Evolutionary conservation across 2,888 invertebrate genomes (phyloP), one percentile per base, ranked within the genome.

Genomic region (Octodonta nipae): DNA sequence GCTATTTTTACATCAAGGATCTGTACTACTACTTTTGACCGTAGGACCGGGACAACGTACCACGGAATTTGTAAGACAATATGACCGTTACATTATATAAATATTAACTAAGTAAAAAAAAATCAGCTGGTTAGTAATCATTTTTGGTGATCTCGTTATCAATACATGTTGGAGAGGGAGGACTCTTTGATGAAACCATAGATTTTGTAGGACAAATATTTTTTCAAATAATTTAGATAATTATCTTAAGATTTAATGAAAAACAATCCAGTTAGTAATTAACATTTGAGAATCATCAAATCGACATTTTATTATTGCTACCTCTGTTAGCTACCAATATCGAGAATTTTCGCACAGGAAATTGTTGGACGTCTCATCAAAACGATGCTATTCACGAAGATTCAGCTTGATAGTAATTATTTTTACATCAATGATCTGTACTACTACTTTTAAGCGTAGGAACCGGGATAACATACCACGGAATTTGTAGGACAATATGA

Each of bases 31-130:
- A 32, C 26, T 35, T 32, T 13, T 24, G 32, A 32, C 28, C 28
- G 24, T 35, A 35, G 28, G 35, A 35, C 35, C 28, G 28, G 28
- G n/a, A 32, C 15, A 35, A 32, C 28, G 25, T 28, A 35, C 26
- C 22, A 28, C 29, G 17, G 12, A 29, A 28, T 35, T 28, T 32
- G 35, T 35, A 32, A 28, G 32, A 35, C 27, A 32, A 35, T 35
- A 13, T 27, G 24, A 13, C 15, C 10, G 22, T 32, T 32, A 17
- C 26, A 35, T 35, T 28, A 35, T 28, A 31, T 31, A 12, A 26
- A 26, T 26, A 32, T 32, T 32, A n/a, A 32, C 26, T 15, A 32
- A 26, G n/a, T 15, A 15, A n/a, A n/a, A n/a, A n/a, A 30, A 30
- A 30, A 30, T 22, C 20, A 22, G n/a, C n/a, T n/a, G n/a, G n/a